Conservation (phyloP, 2,113 vertebrate species). For the Passer montanus region DNA sequence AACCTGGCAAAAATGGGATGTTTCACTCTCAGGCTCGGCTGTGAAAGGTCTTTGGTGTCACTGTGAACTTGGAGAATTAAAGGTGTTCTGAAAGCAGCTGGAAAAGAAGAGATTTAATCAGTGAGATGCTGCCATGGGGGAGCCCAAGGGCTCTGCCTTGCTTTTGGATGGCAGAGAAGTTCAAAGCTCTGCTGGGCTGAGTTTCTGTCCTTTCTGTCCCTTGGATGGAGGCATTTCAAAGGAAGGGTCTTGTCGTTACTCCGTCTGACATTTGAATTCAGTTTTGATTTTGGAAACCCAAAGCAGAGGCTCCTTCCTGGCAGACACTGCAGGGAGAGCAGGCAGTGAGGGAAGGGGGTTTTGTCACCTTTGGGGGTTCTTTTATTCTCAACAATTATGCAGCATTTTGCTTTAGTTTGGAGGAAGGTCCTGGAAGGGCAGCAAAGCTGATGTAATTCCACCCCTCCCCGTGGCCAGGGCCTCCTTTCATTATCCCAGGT, state of each 20-base stretch:
- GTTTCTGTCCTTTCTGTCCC: background rate
- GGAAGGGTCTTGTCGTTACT: background rate
- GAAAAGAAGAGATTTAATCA: background rate
- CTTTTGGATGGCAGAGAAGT: background rate
- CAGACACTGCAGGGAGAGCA: background rate
- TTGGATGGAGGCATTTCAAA: background rate
- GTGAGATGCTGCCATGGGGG: background rate
- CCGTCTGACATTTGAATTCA: background rate
- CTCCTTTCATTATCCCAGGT: background rate
- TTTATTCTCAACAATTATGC: background rate
- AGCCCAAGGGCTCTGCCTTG: background rate
- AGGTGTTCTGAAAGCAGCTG: background rate
- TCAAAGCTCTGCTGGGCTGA: background rate
- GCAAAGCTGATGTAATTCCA: background rate
- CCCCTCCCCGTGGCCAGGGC: background rate
- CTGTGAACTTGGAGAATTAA: background rate
- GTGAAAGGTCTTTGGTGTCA: background rate
- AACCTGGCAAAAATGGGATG: background rate
- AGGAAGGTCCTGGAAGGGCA: background rate
- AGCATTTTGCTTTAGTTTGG: background rate
- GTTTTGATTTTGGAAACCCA: background rate
- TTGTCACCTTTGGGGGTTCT: background rate
- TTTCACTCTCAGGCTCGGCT: background rate
- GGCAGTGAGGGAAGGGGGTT: background rate
- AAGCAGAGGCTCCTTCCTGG: background rate